A percentile compares a stretch with the other conserved stretches of the same genome.
Evolutionary conservation across 2,797 vertebrate species (phyloP).

Genomic region (Xenentodon cancila): DNA sequence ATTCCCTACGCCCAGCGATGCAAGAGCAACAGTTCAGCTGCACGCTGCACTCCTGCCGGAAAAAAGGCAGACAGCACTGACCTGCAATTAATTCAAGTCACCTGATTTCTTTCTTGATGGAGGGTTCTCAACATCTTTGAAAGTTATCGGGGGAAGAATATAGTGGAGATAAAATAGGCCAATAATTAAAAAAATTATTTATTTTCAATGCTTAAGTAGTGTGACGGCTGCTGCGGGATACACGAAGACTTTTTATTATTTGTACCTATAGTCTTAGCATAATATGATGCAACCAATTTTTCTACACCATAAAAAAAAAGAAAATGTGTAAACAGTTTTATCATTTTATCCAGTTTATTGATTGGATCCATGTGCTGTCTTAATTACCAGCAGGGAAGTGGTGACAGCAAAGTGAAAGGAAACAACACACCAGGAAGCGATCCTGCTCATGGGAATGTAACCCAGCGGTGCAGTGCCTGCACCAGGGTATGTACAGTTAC

Average conservation of each 20-base stretch:
- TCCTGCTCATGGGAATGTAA: conserved; percentile 70
- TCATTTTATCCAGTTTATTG: conserved; percentile 27
- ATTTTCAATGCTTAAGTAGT: too few relatives aligned
- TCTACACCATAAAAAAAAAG: not conserved
- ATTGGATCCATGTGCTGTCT: conserved; percentile 22
- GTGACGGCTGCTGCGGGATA: conserved; percentile 28
- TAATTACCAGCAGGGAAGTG: conserved; percentile 59
- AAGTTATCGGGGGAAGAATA: conserved; percentile 12
- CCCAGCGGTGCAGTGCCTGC: conserved; percentile 77
- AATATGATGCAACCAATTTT: not conserved
- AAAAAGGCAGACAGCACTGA: conserved; percentile 50
- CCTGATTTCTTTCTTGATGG: conserved; percentile 38
- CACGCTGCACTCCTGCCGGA: conserved; percentile 42
- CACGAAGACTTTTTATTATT: conserved; percentile 42
- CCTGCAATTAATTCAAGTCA: conserved; percentile 73
- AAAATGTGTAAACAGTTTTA: conserved; percentile 30
- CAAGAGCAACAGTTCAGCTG: conserved; percentile 54
- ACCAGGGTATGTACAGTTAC: conserved; percentile 71
- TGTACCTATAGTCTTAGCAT: conserved; percentile 4
- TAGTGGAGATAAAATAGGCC: conserved; percentile 11
- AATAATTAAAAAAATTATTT: too few relatives aligned
- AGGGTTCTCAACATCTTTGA: conserved; percentile 36
- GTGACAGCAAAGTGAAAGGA: conserved; percentile 76
- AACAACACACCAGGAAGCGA: conserved; percentile 71
- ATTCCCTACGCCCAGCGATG: conserved; percentile 55